These are phyloP conservation scores for Acanthis flammea DNA, from an alignment of 2,797 vertebrate genomes.

Conservation along the genomic window DNA sequence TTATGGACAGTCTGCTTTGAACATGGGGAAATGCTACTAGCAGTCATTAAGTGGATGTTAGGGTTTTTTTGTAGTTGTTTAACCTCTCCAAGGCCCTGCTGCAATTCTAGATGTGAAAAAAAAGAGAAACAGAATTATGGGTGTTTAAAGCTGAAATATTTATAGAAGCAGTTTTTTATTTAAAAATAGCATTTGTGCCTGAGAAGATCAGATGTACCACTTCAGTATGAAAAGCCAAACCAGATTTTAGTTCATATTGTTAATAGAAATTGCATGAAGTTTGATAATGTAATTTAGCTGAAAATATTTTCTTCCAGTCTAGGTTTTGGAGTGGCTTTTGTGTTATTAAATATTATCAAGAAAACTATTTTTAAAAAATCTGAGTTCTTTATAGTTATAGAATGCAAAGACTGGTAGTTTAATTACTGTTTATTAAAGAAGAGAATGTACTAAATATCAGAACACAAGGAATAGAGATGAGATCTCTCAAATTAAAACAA, in stretches of 20 bases:
- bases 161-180: slow-evolving; percentile 67
- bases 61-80: background rate
- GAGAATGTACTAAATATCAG: background rate
- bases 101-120: slow-evolving; percentile 25
- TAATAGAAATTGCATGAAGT: slow-evolving; percentile 31
- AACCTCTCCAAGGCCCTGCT: slow-evolving; percentile 44
- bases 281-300: slow-evolving; percentile 6
- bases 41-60: background rate
- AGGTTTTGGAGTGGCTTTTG: background rate
- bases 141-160: slow-evolving; percentile 69
- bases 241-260: slow-evolving; percentile 53
- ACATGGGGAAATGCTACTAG: slow-evolving; percentile 1
- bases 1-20: slow-evolving; percentile 46
- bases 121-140: slow-evolving; percentile 44
- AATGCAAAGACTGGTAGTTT: background rate
- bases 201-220: slow-evolving; percentile 61
- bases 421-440: background rate
- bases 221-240: slow-evolving; percentile 56
- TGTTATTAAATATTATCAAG: background rate
- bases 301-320: background rate
- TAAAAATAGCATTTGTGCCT: slow-evolving; percentile 64
- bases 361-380: background rate
- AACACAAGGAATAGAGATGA: background rate
- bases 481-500: background rate
- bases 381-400: background rate